Evolutionary conservation across 2,888 invertebrate species (phyloP).

Genomic region (Harpalus rufipes): DNA sequence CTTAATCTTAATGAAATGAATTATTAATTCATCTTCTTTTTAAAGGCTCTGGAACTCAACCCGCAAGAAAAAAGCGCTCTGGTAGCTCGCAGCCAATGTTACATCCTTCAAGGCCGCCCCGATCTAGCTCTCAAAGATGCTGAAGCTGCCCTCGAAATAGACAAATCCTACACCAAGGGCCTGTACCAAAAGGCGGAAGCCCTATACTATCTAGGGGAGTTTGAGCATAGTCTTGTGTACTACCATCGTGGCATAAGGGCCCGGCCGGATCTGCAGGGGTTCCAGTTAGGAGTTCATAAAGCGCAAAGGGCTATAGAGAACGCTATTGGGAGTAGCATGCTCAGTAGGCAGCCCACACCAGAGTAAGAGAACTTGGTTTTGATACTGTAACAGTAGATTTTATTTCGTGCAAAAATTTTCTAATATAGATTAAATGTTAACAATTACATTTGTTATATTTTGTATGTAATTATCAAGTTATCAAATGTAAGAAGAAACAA

Average conservation of each 20-base stretch:
- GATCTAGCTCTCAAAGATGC: slow-evolving; percentile 90
- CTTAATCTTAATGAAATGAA: not conserved
- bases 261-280: slow-evolving; percentile 89
- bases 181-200: slow-evolving; percentile 95
- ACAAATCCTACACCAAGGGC: slow-evolving; percentile 85
- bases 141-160: slow-evolving; percentile 87
- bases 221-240: slow-evolving; percentile 94
- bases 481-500: no score
- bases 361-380: slow-evolving; percentile 35
- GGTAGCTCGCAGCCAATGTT: slow-evolving; percentile 93
- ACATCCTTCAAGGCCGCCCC: slow-evolving; percentile 91
- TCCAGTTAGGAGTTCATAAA: slow-evolving; percentile 91
- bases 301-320: slow-evolving; percentile 96
- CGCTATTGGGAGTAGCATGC: slow-evolving; percentile 83
- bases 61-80: slow-evolving; percentile 91
- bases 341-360: slow-evolving; percentile 42
- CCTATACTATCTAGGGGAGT: slow-evolving; percentile 93
- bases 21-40: slow-evolving; percentile 3
- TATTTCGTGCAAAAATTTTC: not conserved
- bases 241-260: slow-evolving; percentile 92
- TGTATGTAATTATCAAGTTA: no score
- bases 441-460: no score
- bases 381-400: not conserved
- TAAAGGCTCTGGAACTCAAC: slow-evolving; percentile 91
- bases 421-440: not conserved